Evolutionary conservation across 2,888 invertebrate genomes (phyloP).

Genomic region (Drosophila conformis): DNA sequence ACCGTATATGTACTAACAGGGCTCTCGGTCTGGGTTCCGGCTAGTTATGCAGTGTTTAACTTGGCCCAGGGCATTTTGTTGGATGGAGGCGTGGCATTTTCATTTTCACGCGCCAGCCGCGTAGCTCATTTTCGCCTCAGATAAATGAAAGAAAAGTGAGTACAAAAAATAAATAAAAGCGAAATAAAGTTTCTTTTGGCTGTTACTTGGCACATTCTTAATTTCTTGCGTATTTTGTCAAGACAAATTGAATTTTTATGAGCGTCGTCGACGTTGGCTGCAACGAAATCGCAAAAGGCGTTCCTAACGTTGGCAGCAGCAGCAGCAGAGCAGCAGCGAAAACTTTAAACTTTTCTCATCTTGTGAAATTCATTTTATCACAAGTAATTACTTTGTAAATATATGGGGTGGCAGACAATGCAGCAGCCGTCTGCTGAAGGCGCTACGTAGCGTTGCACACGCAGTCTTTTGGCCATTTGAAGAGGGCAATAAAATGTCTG

Average conservation of each 20-base stretch:
- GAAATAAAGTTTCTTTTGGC: slow-evolving; percentile 78
- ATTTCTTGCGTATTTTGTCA: slow-evolving; percentile 81
- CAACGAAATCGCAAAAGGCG: slow-evolving; percentile 70
- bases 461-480: slow-evolving; percentile 63
- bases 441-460: slow-evolving; percentile 54
- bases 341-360: slow-evolving; percentile 82
- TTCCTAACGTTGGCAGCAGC: slow-evolving; percentile 20
- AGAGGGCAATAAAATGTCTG: slow-evolving; percentile 59
- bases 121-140: slow-evolving; percentile 73
- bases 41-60: slow-evolving; percentile 80
- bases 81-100: slow-evolving; percentile 61
- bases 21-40: slow-evolving; percentile 49
- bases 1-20: slow-evolving; percentile 20
- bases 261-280: slow-evolving; percentile 55
- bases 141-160: slow-evolving; percentile 52
- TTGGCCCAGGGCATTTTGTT: slow-evolving; percentile 59
- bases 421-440: slow-evolving; percentile 54
- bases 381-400: slow-evolving; percentile 83
- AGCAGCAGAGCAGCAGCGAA: slow-evolving; percentile 47
- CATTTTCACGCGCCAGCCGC: slow-evolving; percentile 75
- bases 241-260: slow-evolving; percentile 80
- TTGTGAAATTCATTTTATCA: slow-evolving; percentile 82
- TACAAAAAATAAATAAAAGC: slow-evolving; percentile 60
- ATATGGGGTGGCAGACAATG: slow-evolving; percentile 66
- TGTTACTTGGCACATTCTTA: slow-evolving; percentile 80